Conservation (phyloP, 2,888 invertebrate genomes). For the Linhomoeus sp. region DNA sequence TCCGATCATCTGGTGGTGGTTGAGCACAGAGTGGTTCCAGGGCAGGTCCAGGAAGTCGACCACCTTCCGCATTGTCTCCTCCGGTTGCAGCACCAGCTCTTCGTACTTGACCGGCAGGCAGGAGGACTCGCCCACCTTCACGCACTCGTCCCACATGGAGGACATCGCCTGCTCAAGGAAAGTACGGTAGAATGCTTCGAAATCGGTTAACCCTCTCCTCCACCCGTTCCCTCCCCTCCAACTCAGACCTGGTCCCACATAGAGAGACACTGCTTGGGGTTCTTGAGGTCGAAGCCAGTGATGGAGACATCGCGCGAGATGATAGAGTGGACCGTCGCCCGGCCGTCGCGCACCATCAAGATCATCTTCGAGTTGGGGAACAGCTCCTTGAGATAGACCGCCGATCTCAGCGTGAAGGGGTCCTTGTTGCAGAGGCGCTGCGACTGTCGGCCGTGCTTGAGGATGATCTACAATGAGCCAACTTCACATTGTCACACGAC, state of each 20-base stretch:
- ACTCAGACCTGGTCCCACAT: conserved; percentile 61
- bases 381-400: conserved; percentile 71
- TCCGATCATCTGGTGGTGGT: conserved; percentile 11
- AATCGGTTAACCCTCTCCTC: no score
- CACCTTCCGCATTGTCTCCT: conserved; percentile 64
- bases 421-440: conserved; percentile 87
- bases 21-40: conserved; percentile 53
- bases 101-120: conserved; percentile 88
- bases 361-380: conserved; percentile 95
- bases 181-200: no score
- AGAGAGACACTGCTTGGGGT: conserved; percentile 69
- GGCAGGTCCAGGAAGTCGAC: conserved; percentile 68
- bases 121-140: conserved; percentile 30
- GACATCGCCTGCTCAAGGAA: conserved; percentile 32
- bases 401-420: conserved; percentile 89
- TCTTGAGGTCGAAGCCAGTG: conserved; percentile 57
- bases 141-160: conserved; percentile 78
- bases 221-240: no score
- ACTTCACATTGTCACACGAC: no score
- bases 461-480: conserved; percentile 41
- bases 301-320: conserved; percentile 55
- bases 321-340: conserved; percentile 95
- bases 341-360: conserved; percentile 91
- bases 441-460: conserved; percentile 83
- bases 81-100: conserved; percentile 75